Conservation (phyloP, 2,113 vertebrate species). For the Asarcornis scutulata region DNA sequence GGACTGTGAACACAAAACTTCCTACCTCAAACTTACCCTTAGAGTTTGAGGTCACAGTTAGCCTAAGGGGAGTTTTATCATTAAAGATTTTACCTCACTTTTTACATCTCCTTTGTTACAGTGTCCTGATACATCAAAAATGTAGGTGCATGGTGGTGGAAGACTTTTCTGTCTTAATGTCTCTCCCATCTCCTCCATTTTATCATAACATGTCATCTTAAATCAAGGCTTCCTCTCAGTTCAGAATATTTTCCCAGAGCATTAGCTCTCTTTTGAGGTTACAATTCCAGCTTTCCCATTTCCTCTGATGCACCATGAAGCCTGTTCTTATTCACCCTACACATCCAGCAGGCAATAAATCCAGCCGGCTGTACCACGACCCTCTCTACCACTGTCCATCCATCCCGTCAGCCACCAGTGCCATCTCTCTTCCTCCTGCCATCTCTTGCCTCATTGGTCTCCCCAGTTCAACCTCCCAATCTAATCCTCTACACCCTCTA, state of each 20-base stretch:
- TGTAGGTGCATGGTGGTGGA: neutral
- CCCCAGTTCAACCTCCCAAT: neutral
- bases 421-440: neutral
- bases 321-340: neutral
- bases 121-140: neutral
- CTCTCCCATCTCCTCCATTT: neutral
- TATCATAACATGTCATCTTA: neutral
- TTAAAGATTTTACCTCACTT: neutral
- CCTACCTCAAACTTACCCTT: neutral
- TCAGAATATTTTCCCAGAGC: neutral
- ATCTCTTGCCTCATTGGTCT: neutral
- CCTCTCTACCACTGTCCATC: neutral
- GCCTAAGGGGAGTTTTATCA: neutral
- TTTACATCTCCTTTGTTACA: neutral
- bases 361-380: neutral
- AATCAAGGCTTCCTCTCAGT: neutral
- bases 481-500: neutral
- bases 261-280: neutral
- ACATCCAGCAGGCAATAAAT: neutral
- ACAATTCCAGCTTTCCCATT: neutral
- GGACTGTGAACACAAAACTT: neutral
- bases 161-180: neutral
- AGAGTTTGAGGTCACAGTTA: neutral
- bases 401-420: neutral
- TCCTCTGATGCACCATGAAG: neutral